phyloP scores from a whole-genome alignment of 2,888 invertebrate species.

The Aplocera efformata region DNA sequence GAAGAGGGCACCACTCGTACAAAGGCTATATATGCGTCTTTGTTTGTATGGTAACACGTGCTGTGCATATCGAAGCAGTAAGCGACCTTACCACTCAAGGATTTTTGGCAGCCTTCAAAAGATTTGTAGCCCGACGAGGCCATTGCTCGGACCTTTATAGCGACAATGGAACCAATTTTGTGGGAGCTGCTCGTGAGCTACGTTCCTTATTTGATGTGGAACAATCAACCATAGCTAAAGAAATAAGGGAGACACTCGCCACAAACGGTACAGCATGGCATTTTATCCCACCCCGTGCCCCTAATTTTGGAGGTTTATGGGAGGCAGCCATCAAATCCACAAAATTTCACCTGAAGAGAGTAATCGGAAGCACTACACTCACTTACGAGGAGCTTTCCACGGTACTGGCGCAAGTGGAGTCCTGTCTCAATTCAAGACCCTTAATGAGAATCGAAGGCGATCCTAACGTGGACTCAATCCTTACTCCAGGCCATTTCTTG shows the following conservation, averaged over 20 bases:
- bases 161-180: not conserved
- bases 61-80: too few relatives aligned
- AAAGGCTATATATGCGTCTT: too few relatives aligned
- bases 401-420: not conserved
- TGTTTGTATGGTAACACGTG: too few relatives aligned
- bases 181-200: not conserved
- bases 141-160: not conserved
- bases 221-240: not conserved
- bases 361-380: too few relatives aligned
- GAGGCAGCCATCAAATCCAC: too few relatives aligned
- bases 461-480: not conserved
- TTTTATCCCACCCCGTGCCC: not conserved
- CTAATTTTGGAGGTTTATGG: not conserved
- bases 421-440: not conserved
- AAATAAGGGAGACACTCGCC: not conserved
- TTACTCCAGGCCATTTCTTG: not conserved
- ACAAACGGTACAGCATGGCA: not conserved
- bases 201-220: not conserved
- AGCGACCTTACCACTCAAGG: too few relatives aligned
- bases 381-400: too few relatives aligned
- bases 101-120: too few relatives aligned
- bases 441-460: not conserved
- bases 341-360: too few relatives aligned
- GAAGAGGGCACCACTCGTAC: too few relatives aligned
- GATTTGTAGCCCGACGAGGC: too few relatives aligned